phyloP scores from a whole-genome alignment of 2,888 invertebrate genomes.

The Drosophila falleni region DNA sequence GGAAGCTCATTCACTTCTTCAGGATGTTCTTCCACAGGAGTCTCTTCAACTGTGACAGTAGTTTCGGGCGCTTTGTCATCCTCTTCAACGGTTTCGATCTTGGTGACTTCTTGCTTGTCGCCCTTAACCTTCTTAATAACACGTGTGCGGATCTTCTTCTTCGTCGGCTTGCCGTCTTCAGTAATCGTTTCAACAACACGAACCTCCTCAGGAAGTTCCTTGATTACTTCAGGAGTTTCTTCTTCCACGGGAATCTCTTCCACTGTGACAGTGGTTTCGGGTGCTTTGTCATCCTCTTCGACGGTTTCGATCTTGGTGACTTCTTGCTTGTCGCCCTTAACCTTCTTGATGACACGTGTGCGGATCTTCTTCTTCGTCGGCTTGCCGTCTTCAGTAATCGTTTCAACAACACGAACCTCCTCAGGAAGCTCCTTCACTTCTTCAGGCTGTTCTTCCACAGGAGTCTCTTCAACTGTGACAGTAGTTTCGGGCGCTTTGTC shows the following conservation, averaged over 20 bases:
- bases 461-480: slow-evolving; percentile 25
- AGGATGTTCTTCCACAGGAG: slow-evolving; percentile 34
- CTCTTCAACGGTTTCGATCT: slow-evolving; percentile 51
- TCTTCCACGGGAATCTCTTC: slow-evolving; percentile 28
- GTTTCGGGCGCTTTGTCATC: slow-evolving; percentile 52
- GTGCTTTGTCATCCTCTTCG: slow-evolving; percentile 26
- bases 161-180: slow-evolving; percentile 45
- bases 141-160: slow-evolving; percentile 51
- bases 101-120: slow-evolving; percentile 52
- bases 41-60: slow-evolving; percentile 54
- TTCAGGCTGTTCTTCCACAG: slow-evolving; percentile 14
- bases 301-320: slow-evolving; percentile 32
- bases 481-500: slow-evolving; percentile 31
- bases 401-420: slow-evolving; percentile 16
- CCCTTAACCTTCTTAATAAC: slow-evolving; percentile 54
- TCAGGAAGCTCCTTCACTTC: slow-evolving; percentile 22
- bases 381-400: slow-evolving; percentile 14
- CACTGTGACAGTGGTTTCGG: slow-evolving; percentile 24
- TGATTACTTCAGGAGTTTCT: slow-evolving; percentile 29
- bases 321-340: slow-evolving; percentile 35
- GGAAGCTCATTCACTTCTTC: slow-evolving; percentile 46
- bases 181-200: slow-evolving; percentile 37
- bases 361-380: slow-evolving; percentile 25
- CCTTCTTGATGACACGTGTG: slow-evolving; percentile 29
- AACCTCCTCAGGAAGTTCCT: slow-evolving; percentile 47